Evolutionary conservation across 1,140 invertebrate genomes (phyloP).

Genomic region (Drosophila saltans): DNA sequence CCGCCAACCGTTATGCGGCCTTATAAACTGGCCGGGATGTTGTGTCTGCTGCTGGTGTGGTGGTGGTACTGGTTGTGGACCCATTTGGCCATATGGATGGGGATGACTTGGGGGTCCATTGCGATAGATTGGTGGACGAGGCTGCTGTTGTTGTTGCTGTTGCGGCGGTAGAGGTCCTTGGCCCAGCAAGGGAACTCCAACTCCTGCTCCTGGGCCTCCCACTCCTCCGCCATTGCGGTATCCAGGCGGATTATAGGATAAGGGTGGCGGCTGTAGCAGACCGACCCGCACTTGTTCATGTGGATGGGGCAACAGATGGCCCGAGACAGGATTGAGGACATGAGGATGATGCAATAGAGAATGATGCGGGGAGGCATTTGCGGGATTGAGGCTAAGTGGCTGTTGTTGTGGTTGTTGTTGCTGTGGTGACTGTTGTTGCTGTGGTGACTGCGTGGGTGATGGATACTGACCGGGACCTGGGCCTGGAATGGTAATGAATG

Average conservation of each 20-base stretch:
- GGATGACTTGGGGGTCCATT: constrained; percentile 38
- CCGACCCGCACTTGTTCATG: constrained; percentile 69
- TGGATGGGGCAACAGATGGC: constrained; percentile 61
- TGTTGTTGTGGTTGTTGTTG: constrained; percentile 55
- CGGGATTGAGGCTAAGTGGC: constrained; percentile 42
- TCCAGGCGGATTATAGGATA: constrained; percentile 42
- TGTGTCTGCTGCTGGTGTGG: constrained; percentile 39
- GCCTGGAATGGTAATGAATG: constrained; percentile 76
- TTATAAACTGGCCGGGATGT: constrained; percentile 59
- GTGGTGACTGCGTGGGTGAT: constrained; percentile 50
- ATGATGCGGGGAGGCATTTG: constrained; percentile 55
- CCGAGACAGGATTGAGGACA: constrained; percentile 31
- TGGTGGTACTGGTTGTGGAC: constrained; percentile 29
- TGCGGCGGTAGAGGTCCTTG: constrained; percentile 51
- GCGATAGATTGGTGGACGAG: constrained; percentile 50
- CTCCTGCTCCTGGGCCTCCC: not conserved
- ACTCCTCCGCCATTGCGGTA: constrained; percentile 56
- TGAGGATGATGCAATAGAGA: constrained; percentile 60
- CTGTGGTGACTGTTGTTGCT: constrained; percentile 59
- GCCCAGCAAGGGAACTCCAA: constrained; percentile 44
- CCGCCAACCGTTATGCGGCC: constrained; percentile 69
- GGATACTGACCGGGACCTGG: constrained; percentile 53
- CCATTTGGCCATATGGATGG: constrained; percentile 41
- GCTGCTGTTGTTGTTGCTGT: constrained; percentile 27
- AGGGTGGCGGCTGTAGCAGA: constrained; percentile 57